Percentiles rank a stretch among this genome's conserved stretches.
phyloP scores from a whole-genome alignment of 2,113 vertebrate genomes.

The Pachyramphus minor region DNA sequence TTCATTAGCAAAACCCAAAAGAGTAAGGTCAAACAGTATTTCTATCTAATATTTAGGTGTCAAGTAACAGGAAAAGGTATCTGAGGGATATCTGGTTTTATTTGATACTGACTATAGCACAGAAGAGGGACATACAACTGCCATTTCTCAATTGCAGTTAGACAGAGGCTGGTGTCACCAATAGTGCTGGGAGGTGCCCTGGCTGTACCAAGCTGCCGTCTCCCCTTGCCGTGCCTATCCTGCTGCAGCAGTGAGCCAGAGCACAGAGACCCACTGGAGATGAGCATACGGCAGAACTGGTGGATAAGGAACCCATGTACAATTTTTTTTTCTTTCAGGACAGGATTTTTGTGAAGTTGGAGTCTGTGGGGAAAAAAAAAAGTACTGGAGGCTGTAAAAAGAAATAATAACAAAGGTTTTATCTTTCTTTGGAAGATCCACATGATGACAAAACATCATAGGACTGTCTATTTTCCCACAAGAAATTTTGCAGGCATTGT shows the following conservation, averaged over 20 bases:
- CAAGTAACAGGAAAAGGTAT: neutral
- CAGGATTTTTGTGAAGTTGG: neutral
- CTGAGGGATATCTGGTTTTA: neutral
- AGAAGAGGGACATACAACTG: neutral
- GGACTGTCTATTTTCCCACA: neutral
- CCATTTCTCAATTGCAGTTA: neutral
- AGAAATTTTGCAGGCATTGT: neutral
- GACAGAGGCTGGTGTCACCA: neutral
- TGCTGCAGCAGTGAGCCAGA: rapidly evolving
- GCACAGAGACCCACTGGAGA: neutral
- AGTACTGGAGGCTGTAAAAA: neutral
- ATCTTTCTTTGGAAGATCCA: neutral
- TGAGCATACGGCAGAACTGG: neutral
- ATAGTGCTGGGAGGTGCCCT: neutral
- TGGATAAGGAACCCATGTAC: rapidly evolving
- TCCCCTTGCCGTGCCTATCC: rapidly evolving
- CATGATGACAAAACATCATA: neutral
- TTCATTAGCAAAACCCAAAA: neutral
- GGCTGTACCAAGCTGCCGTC: rapidly evolving
- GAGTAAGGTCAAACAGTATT: neutral
- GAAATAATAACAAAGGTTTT: neutral
- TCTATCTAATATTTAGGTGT: neutral
- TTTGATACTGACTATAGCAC: neutral
- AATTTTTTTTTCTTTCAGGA: neutral
- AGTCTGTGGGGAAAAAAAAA: neutral